phyloP scores from a whole-genome alignment of 2,113 vertebrate genomes.

The Petroica traversi region DNA sequence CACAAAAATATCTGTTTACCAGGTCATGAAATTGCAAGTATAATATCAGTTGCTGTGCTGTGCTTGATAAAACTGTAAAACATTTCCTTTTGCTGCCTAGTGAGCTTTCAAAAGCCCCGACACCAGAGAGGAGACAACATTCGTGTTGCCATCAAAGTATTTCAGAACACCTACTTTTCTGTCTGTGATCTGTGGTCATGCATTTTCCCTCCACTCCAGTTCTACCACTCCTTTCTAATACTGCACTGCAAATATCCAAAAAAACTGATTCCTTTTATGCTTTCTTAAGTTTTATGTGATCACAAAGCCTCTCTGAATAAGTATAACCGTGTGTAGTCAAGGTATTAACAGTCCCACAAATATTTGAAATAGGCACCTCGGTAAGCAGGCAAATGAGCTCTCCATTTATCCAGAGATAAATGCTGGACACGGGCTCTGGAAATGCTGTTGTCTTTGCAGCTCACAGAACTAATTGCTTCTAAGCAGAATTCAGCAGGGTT shows the following conservation, averaged over 20 bases:
- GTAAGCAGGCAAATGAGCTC: background rate
- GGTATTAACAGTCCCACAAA: background rate
- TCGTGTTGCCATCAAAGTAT: background rate
- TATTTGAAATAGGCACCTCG: background rate
- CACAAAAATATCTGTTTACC: constrained; percentile 48
- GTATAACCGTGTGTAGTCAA: background rate
- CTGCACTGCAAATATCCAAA: background rate
- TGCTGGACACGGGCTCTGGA: background rate
- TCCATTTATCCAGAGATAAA: background rate
- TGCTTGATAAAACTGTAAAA: background rate
- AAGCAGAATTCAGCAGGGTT: background rate
- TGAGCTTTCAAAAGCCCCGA: background rate
- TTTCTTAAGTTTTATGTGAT: background rate
- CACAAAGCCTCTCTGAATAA: background rate
- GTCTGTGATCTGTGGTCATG: background rate
- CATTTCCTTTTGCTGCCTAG: constrained; percentile 49
- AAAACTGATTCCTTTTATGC: background rate
- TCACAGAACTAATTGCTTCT: background rate
- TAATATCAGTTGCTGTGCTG: constrained; percentile 12
- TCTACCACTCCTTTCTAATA: background rate
- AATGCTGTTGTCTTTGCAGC: background rate
- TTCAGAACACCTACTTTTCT: background rate
- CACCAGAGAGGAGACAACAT: background rate
- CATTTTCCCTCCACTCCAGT: background rate
- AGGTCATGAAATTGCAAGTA: constrained; percentile 58